Percentiles rank a stretch among this genome's conserved stretches.
These are phyloP conservation scores for Palaemon carinicauda DNA, from an alignment of 1,140 invertebrate species.

Conservation along the genomic window DNA sequence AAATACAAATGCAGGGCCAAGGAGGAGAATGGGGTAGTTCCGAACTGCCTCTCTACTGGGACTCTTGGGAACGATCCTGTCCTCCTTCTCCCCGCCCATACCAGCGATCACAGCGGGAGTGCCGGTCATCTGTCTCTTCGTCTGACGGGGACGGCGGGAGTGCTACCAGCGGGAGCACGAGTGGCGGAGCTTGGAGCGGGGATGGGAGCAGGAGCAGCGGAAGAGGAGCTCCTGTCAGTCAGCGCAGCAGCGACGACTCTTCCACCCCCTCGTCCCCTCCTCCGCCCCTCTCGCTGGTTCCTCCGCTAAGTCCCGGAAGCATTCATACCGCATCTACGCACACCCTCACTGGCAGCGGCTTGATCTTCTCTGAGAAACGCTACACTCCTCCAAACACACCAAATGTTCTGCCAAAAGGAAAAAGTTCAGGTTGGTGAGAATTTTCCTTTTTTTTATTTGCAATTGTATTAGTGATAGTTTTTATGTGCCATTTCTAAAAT, in stretches of 20 bases:
- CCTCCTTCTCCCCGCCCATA: constrained; percentile 56
- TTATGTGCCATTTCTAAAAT: too few species aligned
- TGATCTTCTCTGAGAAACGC: constrained; percentile 60
- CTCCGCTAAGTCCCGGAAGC: constrained; percentile 61
- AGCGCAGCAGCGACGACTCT: constrained; percentile 60
- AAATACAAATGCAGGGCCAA: constrained; percentile 72
- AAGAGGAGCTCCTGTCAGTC: constrained; percentile 41
- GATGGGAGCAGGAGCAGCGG: constrained; percentile 34
- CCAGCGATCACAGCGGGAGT: constrained; percentile 55
- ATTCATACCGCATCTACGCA: constrained; percentile 60
- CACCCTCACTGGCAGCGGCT: constrained; percentile 33
- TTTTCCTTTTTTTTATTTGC: not conserved
- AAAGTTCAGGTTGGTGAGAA: constrained; percentile 61
- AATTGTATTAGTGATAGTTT: not conserved
- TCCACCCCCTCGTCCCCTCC: constrained; percentile 62
- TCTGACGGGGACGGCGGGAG: constrained; percentile 58
- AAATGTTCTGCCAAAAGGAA: constrained; percentile 65
- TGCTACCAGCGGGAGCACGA: constrained; percentile 29
- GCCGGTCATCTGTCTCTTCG: constrained; percentile 60
- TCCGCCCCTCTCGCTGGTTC: constrained; percentile 60
- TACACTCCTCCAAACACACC: constrained; percentile 74
- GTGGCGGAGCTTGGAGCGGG: constrained; percentile 35
- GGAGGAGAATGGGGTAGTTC: constrained; percentile 63
- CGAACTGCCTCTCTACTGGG: constrained; percentile 85
- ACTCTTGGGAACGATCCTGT: constrained; percentile 80